Percentiles rank a stretch among this genome's conserved stretches.
phyloP scores from a whole-genome alignment of 2,797 vertebrate species.

The Onychomys leucogaster region DNA sequence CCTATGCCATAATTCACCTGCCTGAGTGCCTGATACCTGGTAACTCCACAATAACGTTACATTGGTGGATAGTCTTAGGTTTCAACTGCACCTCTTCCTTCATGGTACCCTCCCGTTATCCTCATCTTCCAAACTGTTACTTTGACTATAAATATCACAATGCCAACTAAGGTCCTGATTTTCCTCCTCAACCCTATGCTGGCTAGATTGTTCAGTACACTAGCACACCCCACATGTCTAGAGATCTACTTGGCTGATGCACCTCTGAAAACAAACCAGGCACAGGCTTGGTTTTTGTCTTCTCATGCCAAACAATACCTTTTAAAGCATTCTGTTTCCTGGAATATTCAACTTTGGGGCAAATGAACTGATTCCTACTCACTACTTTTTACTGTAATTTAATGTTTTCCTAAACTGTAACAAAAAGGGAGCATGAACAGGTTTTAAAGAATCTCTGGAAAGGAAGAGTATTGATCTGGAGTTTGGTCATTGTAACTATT shows the following conservation, averaged over 20 bases:
- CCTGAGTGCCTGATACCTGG: not conserved
- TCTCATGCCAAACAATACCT: not conserved
- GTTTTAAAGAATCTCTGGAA: slow-evolving; percentile 54
- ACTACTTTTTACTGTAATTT: slow-evolving; percentile 30
- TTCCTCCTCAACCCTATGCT: not conserved
- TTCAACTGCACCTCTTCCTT: not conserved
- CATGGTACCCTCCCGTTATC: not conserved
- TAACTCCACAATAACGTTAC: not conserved
- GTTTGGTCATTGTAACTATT: slow-evolving; percentile 23
- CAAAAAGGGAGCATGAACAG: slow-evolving; percentile 37
- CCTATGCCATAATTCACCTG: not conserved
- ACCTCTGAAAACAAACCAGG: not conserved
- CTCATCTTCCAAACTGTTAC: not conserved
- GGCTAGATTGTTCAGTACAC: not conserved
- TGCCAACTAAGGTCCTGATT: not conserved
- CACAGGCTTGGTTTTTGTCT: not conserved
- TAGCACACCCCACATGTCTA: not conserved
- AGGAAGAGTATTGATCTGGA: not conserved
- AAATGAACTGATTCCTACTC: not conserved
- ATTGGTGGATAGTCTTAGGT: not conserved
- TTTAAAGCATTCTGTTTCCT: not conserved
- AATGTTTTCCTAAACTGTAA: not conserved
- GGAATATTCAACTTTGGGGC: not conserved
- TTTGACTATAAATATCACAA: not conserved
- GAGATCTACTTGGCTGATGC: not conserved